Evolutionary conservation across 2,113 vertebrate genomes (phyloP).

Genomic region (Gyps fulvus): DNA sequence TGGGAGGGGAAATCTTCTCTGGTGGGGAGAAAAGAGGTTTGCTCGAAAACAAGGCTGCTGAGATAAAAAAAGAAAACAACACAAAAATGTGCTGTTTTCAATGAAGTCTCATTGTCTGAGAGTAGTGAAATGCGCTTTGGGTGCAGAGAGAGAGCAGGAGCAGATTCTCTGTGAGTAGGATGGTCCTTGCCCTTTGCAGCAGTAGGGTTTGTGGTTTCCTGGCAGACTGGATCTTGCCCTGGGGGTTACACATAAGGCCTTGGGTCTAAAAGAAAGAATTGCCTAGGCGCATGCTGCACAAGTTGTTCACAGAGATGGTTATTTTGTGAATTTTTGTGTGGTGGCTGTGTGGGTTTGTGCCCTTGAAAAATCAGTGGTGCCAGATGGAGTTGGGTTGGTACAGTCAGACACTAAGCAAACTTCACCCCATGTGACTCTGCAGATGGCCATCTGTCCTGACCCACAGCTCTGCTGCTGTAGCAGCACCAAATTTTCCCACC

Average conservation of each 20-base stretch:
- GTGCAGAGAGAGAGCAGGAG: neutral
- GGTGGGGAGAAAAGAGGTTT: neutral
- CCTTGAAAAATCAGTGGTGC: neutral
- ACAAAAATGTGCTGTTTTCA: neutral
- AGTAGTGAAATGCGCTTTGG: neutral
- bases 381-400: neutral
- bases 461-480: neutral
- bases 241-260: neutral
- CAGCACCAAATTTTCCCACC: neutral
- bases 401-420: neutral
- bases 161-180: neutral
- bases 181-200: neutral
- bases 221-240: neutral
- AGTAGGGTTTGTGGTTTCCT: neutral
- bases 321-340: neutral
- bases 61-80: neutral
- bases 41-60: neutral
- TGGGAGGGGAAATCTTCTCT: neutral
- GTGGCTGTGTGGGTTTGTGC: neutral
- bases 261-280: neutral
- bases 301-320: neutral
- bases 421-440: neutral
- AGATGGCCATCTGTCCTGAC: neutral
- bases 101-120: neutral
- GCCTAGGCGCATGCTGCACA: neutral